These are phyloP conservation scores for Oscheius sp. DNA, from an alignment of 2,888 invertebrate species.

Conservation along the genomic window DNA sequence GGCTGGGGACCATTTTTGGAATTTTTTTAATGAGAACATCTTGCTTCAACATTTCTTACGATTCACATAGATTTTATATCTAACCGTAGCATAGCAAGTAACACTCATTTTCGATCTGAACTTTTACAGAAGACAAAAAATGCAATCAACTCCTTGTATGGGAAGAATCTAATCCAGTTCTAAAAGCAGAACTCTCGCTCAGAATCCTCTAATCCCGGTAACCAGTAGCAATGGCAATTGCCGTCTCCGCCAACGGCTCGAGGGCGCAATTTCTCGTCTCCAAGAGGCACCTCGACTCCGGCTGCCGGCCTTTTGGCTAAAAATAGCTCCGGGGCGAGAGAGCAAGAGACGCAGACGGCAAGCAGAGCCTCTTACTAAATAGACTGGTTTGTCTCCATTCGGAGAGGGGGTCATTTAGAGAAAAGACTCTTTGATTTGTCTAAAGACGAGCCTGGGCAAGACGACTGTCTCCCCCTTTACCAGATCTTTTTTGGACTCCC, in stretches of 20 bases:
- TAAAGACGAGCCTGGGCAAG: neutral
- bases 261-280: slow-evolving; percentile 37
- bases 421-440: neutral
- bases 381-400: slow-evolving; percentile 22
- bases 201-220: neutral
- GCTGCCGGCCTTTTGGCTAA: slow-evolving; percentile 10
- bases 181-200: no score
- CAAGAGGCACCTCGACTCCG: slow-evolving; percentile 17
- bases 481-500: neutral
- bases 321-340: slow-evolving; percentile 23
- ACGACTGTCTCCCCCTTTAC: neutral
- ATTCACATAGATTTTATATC: no score
- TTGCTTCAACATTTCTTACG: no score
- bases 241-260: slow-evolving; percentile 24
- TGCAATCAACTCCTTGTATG: no score
- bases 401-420: neutral
- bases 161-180: no score
- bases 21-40: no score
- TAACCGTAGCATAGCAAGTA: no score
- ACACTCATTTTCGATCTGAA: no score
- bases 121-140: no score
- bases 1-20: no score
- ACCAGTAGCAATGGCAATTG: slow-evolving; percentile 30
- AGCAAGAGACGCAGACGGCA: no score
- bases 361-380: slow-evolving; percentile 17